Evolutionary conservation across 2,113 vertebrate genomes (phyloP), one percentile per base, ranked within the genome.

Genomic region (Thunnus thynnus): DNA sequence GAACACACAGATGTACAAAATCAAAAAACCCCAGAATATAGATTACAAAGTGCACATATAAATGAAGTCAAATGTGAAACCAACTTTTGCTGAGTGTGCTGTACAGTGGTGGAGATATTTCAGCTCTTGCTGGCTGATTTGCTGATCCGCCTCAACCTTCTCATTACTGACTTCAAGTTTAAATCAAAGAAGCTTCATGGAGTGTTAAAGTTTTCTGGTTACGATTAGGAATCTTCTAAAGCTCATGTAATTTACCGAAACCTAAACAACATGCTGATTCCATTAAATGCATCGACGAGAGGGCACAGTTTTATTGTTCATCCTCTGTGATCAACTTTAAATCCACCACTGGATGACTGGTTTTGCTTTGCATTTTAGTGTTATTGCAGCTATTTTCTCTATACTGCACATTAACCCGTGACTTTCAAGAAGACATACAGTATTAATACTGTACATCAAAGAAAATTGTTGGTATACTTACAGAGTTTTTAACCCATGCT

Each of bases 401-500:
- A 5, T 41, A 41, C 36, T 9, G 36, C 36, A 41, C 36, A 2
- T 41, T 41, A 50, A 60, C 12, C 9, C 0, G 3, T 30, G 18
- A 20, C n/a, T 30, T 32, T 61, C 36, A 52, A 50, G 56, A 41
- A 16, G 41, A 13, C 2, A 51, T 16, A 7, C 22, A 58, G 27
- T 30, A 30, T 30, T 30, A 30, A 30, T 30, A 30, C 27, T 22
- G 22, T 22, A 22, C 7, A 52, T 4, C 0, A 5, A 14, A 27
- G 27, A 50, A n/a, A 55, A 13, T 12, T 36, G n/a, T 13, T 1
- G 18, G 11, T 22, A 61, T 64, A 96, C 97, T 98, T 91, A 99
- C 98, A 10, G 97, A 95, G 56, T 91, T 88, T 82, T 95, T 94
- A 52, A 96, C 96, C 98, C 98, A 99, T 0, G 90, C 79, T n/a